Conservation (phyloP, 2,797 vertebrate species). For the Trachurus trachurus region DNA sequence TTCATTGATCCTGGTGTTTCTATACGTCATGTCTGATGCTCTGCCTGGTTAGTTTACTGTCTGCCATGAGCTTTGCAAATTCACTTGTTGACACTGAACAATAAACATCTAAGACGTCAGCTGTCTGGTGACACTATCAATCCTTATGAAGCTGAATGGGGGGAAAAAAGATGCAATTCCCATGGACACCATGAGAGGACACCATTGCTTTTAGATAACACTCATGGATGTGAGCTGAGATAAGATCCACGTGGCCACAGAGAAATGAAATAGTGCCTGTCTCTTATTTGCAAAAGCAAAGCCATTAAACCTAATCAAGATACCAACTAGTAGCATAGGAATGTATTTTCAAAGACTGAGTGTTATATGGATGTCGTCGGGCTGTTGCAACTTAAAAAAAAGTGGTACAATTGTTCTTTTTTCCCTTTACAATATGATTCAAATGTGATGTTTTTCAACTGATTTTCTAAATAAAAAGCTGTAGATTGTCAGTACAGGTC, state of each 20-base stretch:
- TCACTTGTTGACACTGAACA: not conserved
- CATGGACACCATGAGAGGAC: not conserved
- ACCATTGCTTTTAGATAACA: not conserved
- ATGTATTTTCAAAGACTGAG: not conserved
- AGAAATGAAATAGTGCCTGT: not conserved
- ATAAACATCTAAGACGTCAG: not conserved
- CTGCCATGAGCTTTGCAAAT: not conserved
- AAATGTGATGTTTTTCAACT: no score
- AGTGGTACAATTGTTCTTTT: no score
- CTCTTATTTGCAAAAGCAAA: not conserved
- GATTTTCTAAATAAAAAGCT: not conserved
- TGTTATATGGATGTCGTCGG: no score
- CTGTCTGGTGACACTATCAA: not conserved
- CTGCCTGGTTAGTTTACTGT: not conserved
- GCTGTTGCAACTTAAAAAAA: no score
- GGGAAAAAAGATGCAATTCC: no score
- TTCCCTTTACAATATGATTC: no score
- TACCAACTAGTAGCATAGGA: no score
- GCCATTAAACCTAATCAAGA: not conserved
- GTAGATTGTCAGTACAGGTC: no score
- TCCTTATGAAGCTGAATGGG: not conserved
- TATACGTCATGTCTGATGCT: not conserved
- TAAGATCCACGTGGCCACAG: not conserved
- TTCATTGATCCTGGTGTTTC: not conserved
- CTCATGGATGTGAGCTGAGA: not conserved